phyloP scores from a whole-genome alignment of 2,888 invertebrate genomes.

The Embidobia sp. region DNA sequence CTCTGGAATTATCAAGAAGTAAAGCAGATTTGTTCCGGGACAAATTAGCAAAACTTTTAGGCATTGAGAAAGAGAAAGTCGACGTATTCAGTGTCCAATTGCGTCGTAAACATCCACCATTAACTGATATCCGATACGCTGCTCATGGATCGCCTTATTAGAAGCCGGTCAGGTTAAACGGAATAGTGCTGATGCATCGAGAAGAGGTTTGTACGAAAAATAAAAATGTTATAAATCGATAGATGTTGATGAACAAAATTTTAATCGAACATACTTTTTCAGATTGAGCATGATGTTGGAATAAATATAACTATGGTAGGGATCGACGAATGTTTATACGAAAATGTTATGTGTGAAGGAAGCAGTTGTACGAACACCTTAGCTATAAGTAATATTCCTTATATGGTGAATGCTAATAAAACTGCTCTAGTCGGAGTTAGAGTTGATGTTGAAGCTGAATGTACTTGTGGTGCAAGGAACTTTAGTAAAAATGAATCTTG shows the following conservation, averaged over 20 bases:
- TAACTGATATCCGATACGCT: slow-evolving; percentile 96
- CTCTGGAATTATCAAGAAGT: slow-evolving; percentile 91
- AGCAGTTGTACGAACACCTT: slow-evolving; percentile 96
- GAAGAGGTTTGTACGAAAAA: slow-evolving; percentile 85
- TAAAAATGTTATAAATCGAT: no score
- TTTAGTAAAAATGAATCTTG: slow-evolving; percentile 96
- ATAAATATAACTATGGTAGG: slow-evolving; percentile 99
- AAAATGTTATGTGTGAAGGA: slow-evolving; percentile 96
- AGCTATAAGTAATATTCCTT: slow-evolving; percentile 93
- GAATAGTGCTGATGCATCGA: slow-evolving; percentile 95
- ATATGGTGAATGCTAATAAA: slow-evolving; percentile 98
- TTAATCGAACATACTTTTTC: no score
- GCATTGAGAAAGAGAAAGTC: slow-evolving; percentile 93
- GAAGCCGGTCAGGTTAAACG: slow-evolving; percentile 96
- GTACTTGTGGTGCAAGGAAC: slow-evolving; percentile 96
- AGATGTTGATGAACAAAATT: no score
- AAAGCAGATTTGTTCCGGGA: slow-evolving; percentile 94
- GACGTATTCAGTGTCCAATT: slow-evolving; percentile 98
- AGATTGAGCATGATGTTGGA: slow-evolving; percentile 96
- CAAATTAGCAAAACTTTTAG: slow-evolving; percentile 92
- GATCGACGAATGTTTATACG: slow-evolving; percentile 97
- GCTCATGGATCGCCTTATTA: slow-evolving; percentile 98
- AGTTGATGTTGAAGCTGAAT: slow-evolving; percentile 95
- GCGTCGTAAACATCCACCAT: slow-evolving; percentile 91
- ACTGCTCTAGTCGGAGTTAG: slow-evolving; percentile 98